Base-by-base conservation (phyloP, 1,140 invertebrate species). In the Mercenaria mercenaria region DNA sequence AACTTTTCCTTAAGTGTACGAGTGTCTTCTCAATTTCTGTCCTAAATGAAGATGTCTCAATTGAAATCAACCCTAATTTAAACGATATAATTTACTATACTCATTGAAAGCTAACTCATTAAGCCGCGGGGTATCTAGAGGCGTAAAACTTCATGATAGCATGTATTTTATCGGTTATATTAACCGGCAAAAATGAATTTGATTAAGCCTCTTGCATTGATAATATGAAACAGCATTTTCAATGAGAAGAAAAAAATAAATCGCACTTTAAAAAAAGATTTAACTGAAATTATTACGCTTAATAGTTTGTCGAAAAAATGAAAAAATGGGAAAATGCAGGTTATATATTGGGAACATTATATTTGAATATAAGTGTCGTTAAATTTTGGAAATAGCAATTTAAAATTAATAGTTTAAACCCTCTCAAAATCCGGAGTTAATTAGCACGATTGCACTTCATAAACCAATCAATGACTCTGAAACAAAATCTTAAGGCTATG, bases 181-280 rank as follows among this genome's bases (percentile, higher is more conserved):
- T 79, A 79, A 79, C 76, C 76, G 76, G 76, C 26, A 79, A 79
- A 76, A 79, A 32, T 79, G 29, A 79, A 79, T 56, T 37, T 26
- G 76, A 79, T 79, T 79, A 79, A 79, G 47, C 32, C 10, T 77
- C 41, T 43, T 18, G 37, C 15, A 77, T 77, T 47, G 74, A 47
- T 2, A 26, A 77, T 10, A 41, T 47, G 29, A 47, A 77, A 74
- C 39, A 29, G 26, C n/a, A 20, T 79, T 37, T 56, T 79, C 29
- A 79, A 59, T 37, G 47, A 79, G 29, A 77, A 50, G 56, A 79
- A 79, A 26, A 77, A 26, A 6, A 77, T 26, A 50, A 41, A 74
- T 74, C 20, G 34, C 69, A 20, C 37, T 20, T 4, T 74, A 20
- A 41, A 74, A 41, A 74, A n/a, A 20, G 18, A 20, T 41, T 29